These are phyloP conservation scores for Clarias gariepinus DNA, from an alignment of 2,113 vertebrate genomes.

Conservation along the genomic window DNA sequence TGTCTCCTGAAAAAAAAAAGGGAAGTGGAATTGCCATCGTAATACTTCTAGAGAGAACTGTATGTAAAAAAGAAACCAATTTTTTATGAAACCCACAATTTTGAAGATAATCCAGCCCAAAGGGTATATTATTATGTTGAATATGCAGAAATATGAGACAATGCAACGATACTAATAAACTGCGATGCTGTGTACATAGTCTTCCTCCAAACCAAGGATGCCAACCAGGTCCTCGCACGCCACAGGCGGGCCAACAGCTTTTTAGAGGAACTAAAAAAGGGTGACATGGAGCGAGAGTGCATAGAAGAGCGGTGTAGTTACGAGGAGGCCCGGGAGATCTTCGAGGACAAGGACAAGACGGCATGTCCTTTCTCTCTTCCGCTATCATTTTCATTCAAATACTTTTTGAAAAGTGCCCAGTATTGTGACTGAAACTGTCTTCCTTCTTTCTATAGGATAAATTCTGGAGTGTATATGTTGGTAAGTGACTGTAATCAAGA, in stretches of 20 bases:
- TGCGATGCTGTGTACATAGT: conserved; percentile 66
- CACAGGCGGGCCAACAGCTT: conserved; percentile 79
- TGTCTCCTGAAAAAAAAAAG: neutral
- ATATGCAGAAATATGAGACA: neutral
- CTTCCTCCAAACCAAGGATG: conserved; percentile 76
- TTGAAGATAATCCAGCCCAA: neutral
- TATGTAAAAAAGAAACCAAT: neutral
- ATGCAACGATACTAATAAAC: neutral
- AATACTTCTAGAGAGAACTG: neutral
- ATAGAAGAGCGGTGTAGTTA: conserved; percentile 80
- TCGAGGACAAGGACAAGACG: conserved; percentile 79
- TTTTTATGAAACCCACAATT: neutral
- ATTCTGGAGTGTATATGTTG: conserved; percentile 85
- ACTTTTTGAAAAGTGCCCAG: neutral
- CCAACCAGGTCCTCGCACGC: conserved; percentile 74
- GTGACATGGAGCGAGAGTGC: conserved; percentile 90
- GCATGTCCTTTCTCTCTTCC: conserved; percentile 63
- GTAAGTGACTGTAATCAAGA: conserved; percentile 69
- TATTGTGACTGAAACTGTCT: neutral
- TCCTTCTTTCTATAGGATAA: conserved; percentile 71
- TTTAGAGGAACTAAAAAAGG: conserved; percentile 79
- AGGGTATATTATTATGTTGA: neutral
- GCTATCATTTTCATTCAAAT: neutral
- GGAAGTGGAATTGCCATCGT: neutral
- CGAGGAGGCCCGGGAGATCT: conserved; percentile 92